A percentile compares a stretch with the other conserved stretches of the same genome.
Conservation (phyloP, 1,140 invertebrate genomes). For the Sipha flava region DNA sequence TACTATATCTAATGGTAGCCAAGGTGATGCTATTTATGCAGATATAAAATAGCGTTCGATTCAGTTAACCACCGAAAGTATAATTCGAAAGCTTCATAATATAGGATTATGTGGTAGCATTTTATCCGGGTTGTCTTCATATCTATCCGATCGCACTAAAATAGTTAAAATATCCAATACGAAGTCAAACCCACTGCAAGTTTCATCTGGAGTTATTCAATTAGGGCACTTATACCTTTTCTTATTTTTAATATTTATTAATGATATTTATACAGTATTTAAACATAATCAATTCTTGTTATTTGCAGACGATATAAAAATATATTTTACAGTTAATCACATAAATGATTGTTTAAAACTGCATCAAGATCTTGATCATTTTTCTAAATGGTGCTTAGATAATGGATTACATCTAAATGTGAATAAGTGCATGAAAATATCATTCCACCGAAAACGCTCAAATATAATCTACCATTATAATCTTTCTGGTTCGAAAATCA, state of each 20-base stretch:
- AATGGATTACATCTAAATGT: no score
- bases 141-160: constrained; percentile 30
- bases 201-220: constrained; percentile 34
- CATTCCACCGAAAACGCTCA: no score
- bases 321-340: neutral
- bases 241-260: constrained; percentile 37
- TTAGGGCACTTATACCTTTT: constrained; percentile 36
- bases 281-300: no score
- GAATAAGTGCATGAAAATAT: no score
- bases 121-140: constrained; percentile 35
- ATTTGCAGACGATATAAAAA: constrained; percentile 4
- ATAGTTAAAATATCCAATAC: constrained; percentile 9
- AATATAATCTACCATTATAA: no score
- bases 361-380: no score
- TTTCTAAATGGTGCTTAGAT: no score
- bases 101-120: constrained; percentile 34
- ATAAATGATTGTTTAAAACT: no score
- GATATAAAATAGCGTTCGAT: constrained; percentile 39
- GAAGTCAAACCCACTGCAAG: neutral
- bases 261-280: no score
- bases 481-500: no score
- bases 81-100: constrained; percentile 35
- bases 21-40: constrained; percentile 34
- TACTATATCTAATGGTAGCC: neutral
- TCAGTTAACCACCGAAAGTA: constrained; percentile 35